A percentile compares a stretch with the other conserved stretches of the same genome.
These are phyloP conservation scores for Burhinus bistriatus DNA, from an alignment of 2,113 vertebrate genomes.

Conservation along the genomic window DNA sequence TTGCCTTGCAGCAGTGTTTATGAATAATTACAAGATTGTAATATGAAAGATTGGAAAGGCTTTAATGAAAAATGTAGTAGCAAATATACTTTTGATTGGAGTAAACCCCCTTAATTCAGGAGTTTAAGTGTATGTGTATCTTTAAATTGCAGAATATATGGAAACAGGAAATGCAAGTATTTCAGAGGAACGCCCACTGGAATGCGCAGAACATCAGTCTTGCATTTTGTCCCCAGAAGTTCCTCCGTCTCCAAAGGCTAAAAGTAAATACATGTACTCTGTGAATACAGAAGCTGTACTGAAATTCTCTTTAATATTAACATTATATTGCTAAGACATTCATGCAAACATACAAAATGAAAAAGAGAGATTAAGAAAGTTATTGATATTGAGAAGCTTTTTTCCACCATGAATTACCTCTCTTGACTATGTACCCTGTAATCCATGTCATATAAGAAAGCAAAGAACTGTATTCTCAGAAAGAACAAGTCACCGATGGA, in stretches of 20 bases:
- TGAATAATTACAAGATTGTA: neutral
- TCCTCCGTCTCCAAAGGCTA: conserved; percentile 86
- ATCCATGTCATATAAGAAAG: neutral
- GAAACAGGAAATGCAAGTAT: conserved; percentile 79
- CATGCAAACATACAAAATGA: neutral
- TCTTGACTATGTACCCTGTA: neutral
- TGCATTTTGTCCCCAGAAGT: conserved; percentile 81
- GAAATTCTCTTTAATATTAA: neutral
- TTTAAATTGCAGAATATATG: conserved; percentile 83
- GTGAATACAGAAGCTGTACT: conserved; percentile 15
- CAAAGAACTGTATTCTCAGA: neutral
- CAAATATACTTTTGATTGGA: neutral
- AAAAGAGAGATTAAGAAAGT: neutral
- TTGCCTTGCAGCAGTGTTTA: neutral
- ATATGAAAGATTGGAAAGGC: neutral
- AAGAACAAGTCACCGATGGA: neutral
- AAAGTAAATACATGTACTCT: conserved; percentile 80
- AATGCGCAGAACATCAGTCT: conserved; percentile 81
- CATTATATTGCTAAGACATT: neutral
- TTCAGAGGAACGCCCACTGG: conserved; percentile 80
- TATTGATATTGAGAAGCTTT: neutral
- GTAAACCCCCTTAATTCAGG: neutral
- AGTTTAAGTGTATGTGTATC: conserved; percentile 21
- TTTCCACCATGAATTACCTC: neutral
- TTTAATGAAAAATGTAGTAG: neutral